phyloP scores from a whole-genome alignment of 2,113 vertebrate genomes.

The Synodontis membranacea region DNA sequence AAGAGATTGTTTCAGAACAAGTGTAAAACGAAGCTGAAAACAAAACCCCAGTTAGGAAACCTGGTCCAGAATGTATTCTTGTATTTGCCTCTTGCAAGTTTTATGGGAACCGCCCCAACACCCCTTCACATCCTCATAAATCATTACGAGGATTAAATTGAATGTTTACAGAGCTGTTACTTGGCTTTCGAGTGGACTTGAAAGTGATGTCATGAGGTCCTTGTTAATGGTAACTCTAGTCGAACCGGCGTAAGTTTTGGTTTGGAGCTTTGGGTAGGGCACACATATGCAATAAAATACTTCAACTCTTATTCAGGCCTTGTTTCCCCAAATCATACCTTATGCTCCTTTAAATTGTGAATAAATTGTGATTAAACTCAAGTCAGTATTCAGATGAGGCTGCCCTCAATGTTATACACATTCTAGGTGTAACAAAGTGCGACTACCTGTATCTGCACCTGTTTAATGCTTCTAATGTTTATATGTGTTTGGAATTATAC shows the following conservation, averaged over 20 bases:
- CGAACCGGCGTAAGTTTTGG: neutral
- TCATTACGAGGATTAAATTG: neutral
- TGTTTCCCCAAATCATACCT: neutral
- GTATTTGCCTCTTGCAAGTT: neutral
- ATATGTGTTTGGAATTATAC: neutral
- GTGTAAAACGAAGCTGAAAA: neutral
- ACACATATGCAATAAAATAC: too few species aligned
- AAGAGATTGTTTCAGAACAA: neutral
- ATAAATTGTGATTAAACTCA: neutral
- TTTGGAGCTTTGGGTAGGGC: neutral
- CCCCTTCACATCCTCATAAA: neutral
- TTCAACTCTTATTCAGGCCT: neutral
- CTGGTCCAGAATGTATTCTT: neutral
- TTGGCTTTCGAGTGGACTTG: neutral
- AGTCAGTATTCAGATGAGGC: too few species aligned
- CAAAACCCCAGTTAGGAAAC: neutral
- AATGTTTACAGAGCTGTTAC: neutral
- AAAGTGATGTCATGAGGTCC: neutral
- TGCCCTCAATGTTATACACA: neutral
- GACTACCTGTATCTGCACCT: neutral
- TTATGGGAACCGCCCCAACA: neutral
- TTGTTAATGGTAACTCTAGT: neutral
- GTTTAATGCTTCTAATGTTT: neutral
- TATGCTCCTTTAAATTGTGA: neutral
- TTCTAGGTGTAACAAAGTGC: neutral